Evolutionary conservation across 1,140 invertebrate species (phyloP).

Genomic region (Orius laevigatus): DNA sequence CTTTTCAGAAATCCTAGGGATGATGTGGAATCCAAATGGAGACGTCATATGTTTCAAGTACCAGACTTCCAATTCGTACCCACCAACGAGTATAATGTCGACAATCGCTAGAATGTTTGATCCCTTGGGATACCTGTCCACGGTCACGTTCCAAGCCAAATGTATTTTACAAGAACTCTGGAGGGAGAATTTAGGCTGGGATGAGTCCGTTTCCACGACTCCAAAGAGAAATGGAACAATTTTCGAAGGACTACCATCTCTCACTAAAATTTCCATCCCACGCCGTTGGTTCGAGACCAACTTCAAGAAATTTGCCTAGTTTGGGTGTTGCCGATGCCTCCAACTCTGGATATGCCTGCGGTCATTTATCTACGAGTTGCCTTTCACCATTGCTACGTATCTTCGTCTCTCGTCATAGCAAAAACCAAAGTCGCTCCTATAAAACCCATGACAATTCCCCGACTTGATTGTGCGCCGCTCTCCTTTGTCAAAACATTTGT

Average conservation of each 20-base stretch:
- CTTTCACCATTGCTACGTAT: too few species aligned
- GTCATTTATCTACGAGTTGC: slow-evolving; percentile 19
- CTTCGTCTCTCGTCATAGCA: slow-evolving; percentile 22
- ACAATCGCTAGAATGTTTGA: slow-evolving; percentile 23
- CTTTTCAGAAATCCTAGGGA: background rate
- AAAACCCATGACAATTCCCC: slow-evolving; percentile 24
- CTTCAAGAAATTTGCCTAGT: slow-evolving; percentile 18
- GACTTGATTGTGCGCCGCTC: slow-evolving; percentile 24
- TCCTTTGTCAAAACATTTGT: slow-evolving; percentile 20
- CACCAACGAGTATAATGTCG: slow-evolving; percentile 22
- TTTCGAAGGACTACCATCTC: background rate
- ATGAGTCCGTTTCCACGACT: slow-evolving; percentile 19
- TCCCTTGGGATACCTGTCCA: slow-evolving; percentile 23
- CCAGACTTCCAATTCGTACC: background rate
- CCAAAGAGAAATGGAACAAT: background rate
- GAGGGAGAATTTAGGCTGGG: slow-evolving; percentile 23
- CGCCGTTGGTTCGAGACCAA: background rate
- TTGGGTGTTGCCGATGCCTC: slow-evolving; percentile 25
- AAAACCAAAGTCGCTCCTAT: slow-evolving; percentile 28
- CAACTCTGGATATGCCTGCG: slow-evolving; percentile 20
- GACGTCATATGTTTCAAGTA: background rate
- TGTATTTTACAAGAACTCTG: slow-evolving; percentile 23
- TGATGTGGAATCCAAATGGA: background rate
- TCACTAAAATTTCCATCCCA: background rate
- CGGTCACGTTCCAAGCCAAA: slow-evolving; percentile 20